These are phyloP conservation scores for Chanos chanos DNA, from an alignment of 2,797 vertebrate species.

Conservation along the genomic window DNA sequence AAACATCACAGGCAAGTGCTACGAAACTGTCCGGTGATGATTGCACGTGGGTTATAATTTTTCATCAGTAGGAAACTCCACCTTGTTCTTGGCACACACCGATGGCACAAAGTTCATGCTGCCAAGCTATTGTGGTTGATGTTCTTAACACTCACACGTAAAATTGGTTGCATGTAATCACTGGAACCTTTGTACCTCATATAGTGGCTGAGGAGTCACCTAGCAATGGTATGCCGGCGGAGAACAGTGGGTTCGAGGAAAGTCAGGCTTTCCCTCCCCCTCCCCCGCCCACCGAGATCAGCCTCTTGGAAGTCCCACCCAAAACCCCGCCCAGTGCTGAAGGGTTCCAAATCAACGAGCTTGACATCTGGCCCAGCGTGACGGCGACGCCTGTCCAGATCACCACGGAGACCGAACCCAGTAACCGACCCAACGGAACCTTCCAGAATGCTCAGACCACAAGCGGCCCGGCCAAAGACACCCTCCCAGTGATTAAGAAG, in stretches of 20 bases:
- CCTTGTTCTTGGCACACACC: too few species aligned
- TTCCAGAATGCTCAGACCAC: constrained; percentile 61
- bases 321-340: constrained; percentile 68
- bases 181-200: too few species aligned
- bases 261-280: constrained; percentile 76
- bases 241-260: constrained; percentile 72
- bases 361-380: constrained; percentile 72
- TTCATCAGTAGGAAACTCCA: too few species aligned
- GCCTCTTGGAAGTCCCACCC: constrained; percentile 79
- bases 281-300: constrained; percentile 78
- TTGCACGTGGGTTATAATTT: too few species aligned
- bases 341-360: constrained; percentile 69
- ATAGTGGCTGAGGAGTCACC: constrained; percentile 73
- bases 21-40: too few species aligned
- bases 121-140: too few species aligned
- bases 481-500: constrained; percentile 30
- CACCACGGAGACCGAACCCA: constrained; percentile 42
- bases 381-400: constrained; percentile 64
- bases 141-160: too few species aligned
- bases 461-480: constrained; percentile 64
- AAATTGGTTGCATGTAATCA: too few species aligned
- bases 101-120: too few species aligned
- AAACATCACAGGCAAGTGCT: too few species aligned
- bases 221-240: constrained; percentile 69
- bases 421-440: constrained; percentile 57